phyloP scores from a whole-genome alignment of 2,113 vertebrate genomes.

The Accipiter virgatus region DNA sequence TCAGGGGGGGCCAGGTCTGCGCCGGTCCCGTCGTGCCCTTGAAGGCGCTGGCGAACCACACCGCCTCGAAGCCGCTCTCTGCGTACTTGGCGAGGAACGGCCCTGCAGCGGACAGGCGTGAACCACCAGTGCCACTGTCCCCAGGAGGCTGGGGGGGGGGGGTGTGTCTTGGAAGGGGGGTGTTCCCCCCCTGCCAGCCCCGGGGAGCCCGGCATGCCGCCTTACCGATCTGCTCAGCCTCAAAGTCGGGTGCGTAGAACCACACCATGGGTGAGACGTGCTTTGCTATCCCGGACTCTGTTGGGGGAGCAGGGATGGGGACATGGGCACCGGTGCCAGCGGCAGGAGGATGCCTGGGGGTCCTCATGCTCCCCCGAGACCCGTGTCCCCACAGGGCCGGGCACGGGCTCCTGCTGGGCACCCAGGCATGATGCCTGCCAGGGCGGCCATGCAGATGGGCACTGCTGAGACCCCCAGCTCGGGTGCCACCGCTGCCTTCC shows the following conservation, averaged over 20 bases:
- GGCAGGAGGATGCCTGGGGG: not conserved
- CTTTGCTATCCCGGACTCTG: conserved; percentile 50
- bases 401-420: not conserved
- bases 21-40: conserved; percentile 73
- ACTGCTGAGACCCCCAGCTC: not conserved
- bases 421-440: fast-evolving
- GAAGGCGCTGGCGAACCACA: conserved; percentile 83
- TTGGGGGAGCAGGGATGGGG: not conserved
- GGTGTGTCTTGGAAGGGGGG: fast-evolving
- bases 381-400: not conserved
- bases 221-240: conserved; percentile 58
- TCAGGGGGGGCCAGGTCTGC: conserved; percentile 71
- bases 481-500: fast-evolving
- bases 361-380: fast-evolving
- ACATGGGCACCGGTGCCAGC: fast-evolving
- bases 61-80: conserved; percentile 62
- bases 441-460: fast-evolving
- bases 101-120: not conserved
- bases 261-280: conserved; percentile 53
- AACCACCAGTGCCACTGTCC: not conserved
- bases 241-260: conserved; percentile 40
- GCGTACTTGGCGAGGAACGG: conserved; percentile 66
- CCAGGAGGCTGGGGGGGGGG: fast-evolving
- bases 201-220: fast-evolving
- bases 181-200: not conserved